Evolutionary conservation across 2,113 vertebrate species (phyloP), one percentile per base, ranked within the genome.

Genomic region (Trogon melanurus): DNA sequence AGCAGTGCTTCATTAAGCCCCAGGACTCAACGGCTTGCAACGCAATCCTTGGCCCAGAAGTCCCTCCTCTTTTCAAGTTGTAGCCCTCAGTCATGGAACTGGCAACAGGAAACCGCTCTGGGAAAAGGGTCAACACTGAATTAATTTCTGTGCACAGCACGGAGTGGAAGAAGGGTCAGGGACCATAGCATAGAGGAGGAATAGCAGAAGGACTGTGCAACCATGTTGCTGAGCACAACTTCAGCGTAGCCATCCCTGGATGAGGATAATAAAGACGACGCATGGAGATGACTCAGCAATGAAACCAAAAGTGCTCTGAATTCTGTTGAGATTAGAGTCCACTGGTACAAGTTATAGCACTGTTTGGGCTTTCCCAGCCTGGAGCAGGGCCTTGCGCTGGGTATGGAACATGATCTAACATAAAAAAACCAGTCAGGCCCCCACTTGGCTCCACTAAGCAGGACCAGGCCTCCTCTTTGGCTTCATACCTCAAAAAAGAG

Each of bases 1-100:
- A 97, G 92, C 95, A 72, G 86, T 29, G 48, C 84, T 84, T 96
- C 93, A 89, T 95, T 96, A 95, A 81, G 96, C 96, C 94, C 84
- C 95, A 67, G 95, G 95, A 96, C 94, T 96, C 95, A 96, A 97
- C 86, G 61, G 94, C 84, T 95, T 69, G 89, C 76, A 75, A 27
- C 1, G 16, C 76, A 87, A 93, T 87, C 94, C 86, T 93, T 96
- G 94, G 94, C 85, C 94, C 54, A 88, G 29, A 83, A 80, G 85
- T 73, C 53, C 53, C 86, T 95, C 84, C 79, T 73, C 58, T 91
- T 95, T 65, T 64, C 61, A 50, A 69, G 74, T 21, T 50, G 64
- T 81, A 75, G 86, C 51, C 71, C 50, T 96, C 34, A 22, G 83
- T 83, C 80, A 57, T 57, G 85, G 83, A 93, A 64, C 50, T n/a